These are phyloP conservation scores for Acleris laterana DNA, from an alignment of 2,888 invertebrate genomes.

Conservation along the genomic window DNA sequence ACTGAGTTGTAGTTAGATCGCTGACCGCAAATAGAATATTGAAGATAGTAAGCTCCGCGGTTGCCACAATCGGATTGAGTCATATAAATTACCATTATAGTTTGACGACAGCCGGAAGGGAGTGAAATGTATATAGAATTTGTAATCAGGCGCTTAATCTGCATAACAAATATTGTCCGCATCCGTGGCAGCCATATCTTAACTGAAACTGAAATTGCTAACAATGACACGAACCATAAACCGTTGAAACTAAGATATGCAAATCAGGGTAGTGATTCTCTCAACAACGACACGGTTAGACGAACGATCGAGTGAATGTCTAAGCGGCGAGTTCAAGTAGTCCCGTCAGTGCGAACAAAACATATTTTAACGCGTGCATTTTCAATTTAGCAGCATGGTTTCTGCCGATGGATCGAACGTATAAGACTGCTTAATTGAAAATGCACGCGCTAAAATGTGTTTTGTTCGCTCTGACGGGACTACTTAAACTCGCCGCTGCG, in stretches of 20 bases:
- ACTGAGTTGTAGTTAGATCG: not conserved
- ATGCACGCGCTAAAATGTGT: no score
- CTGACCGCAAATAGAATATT: conserved; percentile 6
- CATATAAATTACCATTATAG: conserved; percentile 33
- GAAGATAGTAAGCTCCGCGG: not conserved
- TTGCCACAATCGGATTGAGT: conserved; percentile 16
- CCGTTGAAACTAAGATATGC: conserved; percentile 63
- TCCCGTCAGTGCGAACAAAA: no score
- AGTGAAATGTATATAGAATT: conserved; percentile 39
- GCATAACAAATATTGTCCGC: conserved; percentile 44
- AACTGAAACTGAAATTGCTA: conserved; percentile 52
- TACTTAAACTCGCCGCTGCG: no score
- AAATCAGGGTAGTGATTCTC: no score
- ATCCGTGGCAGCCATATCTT: conserved; percentile 45
- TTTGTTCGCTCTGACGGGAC: no score
- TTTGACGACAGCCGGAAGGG: conserved; percentile 38
- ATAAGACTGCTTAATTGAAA: no score
- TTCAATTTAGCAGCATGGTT: no score
- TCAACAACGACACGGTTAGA: no score
- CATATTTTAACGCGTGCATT: no score
- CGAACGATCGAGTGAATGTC: no score
- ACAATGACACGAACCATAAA: conserved; percentile 61
- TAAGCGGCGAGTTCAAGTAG: no score
- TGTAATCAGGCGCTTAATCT: conserved; percentile 44
- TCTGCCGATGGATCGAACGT: no score